phyloP scores from a whole-genome alignment of 2,797 vertebrate species.

The Steatocranus sp. region DNA sequence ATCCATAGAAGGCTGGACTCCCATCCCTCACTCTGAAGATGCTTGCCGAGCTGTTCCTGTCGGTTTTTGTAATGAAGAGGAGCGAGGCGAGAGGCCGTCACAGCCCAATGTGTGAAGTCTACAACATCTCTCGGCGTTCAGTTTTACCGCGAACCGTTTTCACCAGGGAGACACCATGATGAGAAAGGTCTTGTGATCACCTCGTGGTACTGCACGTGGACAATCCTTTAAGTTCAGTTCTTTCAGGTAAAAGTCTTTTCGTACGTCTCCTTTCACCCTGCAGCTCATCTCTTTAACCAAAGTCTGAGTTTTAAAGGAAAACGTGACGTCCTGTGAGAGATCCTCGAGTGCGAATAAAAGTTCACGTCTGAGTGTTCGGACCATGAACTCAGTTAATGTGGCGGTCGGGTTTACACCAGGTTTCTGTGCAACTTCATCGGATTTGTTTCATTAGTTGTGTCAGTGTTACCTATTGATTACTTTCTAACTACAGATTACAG shows the following conservation, averaged over 20 bases:
- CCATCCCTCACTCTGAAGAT: background rate
- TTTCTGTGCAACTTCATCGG: background rate
- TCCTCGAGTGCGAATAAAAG: background rate
- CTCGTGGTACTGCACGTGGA: background rate
- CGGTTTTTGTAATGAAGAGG: background rate
- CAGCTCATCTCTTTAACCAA: background rate
- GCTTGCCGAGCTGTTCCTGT: background rate
- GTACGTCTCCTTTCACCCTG: background rate
- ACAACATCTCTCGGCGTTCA: background rate
- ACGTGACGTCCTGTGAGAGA: background rate
- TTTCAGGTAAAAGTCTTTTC: background rate
- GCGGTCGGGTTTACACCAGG: background rate
- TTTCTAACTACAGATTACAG: background rate
- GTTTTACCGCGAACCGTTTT: background rate
- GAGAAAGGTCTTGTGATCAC: background rate
- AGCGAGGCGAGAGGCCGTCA: background rate
- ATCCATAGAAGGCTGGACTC: background rate
- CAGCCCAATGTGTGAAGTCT: background rate
- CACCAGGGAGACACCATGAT: background rate
- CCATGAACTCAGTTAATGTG: background rate
- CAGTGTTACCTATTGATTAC: background rate
- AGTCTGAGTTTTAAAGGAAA: background rate
- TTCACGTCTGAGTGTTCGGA: background rate
- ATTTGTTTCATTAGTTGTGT: background rate
- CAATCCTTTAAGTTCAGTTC: background rate